A percentile compares a stretch with the other conserved stretches of the same genome.
Evolutionary conservation across 2,113 vertebrate species (phyloP).

Genomic region (Erythrocercus mccallii): DNA sequence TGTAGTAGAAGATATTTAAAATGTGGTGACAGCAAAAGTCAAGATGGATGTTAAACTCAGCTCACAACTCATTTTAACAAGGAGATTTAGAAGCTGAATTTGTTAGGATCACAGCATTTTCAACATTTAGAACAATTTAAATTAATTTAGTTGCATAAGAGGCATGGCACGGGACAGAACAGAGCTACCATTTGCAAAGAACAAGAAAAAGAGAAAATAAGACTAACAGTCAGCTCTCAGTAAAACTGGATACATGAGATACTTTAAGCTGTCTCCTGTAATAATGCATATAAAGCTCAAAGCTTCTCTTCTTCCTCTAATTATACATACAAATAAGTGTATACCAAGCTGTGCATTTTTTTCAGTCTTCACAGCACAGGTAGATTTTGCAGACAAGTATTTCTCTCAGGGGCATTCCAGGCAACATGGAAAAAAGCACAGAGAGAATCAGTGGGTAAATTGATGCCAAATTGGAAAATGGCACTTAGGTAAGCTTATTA

Average conservation of each 20-base stretch:
- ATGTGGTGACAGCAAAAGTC: not conserved
- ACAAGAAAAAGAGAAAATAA: not conserved
- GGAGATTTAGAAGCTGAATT: not conserved
- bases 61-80: not conserved
- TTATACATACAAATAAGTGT: not conserved
- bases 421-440: not conserved
- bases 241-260: not conserved
- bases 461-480: conserved; percentile 50
- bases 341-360: not conserved
- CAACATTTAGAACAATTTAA: not conserved
- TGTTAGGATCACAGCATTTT: not conserved
- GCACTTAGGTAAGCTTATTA: conserved; percentile 36
- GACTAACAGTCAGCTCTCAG: not conserved
- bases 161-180: not conserved
- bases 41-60: not conserved
- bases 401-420: not conserved
- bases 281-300: not conserved
- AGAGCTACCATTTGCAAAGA: not conserved
- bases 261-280: not conserved
- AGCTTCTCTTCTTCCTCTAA: not conserved
- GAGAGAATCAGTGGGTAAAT: not conserved
- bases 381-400: not conserved
- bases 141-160: not conserved
- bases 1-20: not conserved
- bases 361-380: not conserved